Base-by-base conservation (phyloP, 2,888 invertebrate genomes). In the Dastarcus helophoroides region DNA sequence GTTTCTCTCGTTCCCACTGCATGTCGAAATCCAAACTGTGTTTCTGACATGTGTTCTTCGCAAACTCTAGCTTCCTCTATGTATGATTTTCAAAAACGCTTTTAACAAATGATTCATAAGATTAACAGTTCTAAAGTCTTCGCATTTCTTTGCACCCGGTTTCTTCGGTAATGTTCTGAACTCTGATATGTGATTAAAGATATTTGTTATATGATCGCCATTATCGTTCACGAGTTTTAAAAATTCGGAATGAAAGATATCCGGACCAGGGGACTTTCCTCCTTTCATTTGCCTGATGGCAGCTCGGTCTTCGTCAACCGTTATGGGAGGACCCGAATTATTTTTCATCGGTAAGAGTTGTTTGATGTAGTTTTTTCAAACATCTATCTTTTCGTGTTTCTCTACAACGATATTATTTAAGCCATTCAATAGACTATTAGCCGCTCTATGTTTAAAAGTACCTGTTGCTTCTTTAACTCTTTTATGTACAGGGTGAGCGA, bases 331-430 rank as follows among this genome's bases (percentile, higher is more conserved):
- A 15, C 33, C 29, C 14, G 29, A 33, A 23, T 25, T 22, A 29
- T 16, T 14, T 9, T 21, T 25, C 31, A 31, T 14, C 19, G 22
- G 22, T 26, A 15, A 17, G 32, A 32, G 15, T 25, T 40, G 25
- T 31, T 33, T 14, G 4, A 40, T 31, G 22, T 40, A 40, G 19
- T 40, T 16, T 22, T 14, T 27, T 36, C 38, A 35, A 22, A 31
- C 24, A 23, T 33, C 22, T 22, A 37, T 21, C 13, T 37, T 32
- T 13, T 21, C 31, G 6, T 25, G 31, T 31, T 31, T 24, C 24
- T 12, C 15, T 15, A 15, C n/a, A n/a, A n/a, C n/a, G n/a, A n/a
- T n/a, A n/a, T n/a, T n/a, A n/a, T n/a, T n/a, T n/a, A n/a, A n/a
- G n/a, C n/a, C n/a, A n/a, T n/a, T n/a, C n/a, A n/a, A n/a, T n/a